A percentile compares a stretch with the other conserved stretches of the same genome.
Conservation (phyloP, 2,888 invertebrate genomes). For the Automeris io region DNA sequence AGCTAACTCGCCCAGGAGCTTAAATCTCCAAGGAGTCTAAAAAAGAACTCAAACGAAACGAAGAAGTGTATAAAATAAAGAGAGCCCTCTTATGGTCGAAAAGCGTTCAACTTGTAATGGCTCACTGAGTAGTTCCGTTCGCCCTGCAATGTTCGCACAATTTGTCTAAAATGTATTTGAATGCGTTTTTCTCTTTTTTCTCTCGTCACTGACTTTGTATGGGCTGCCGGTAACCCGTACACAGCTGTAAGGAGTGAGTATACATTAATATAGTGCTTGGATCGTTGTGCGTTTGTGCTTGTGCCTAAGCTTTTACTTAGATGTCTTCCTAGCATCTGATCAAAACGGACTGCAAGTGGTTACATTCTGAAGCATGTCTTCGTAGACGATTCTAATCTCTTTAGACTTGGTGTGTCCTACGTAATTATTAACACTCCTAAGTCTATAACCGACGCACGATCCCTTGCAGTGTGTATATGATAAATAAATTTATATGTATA, state of each 20-base stretch:
- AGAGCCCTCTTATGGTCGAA: conserved; percentile 61
- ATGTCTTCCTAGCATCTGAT: conserved; percentile 60
- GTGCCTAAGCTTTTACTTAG: conserved; percentile 70
- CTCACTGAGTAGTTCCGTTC: conserved; percentile 78
- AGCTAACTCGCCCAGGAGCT: conserved; percentile 59
- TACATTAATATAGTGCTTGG: conserved; percentile 78
- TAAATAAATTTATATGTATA: not conserved
- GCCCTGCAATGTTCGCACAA: conserved; percentile 78
- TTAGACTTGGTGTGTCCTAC: conserved; percentile 53
- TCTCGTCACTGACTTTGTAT: conserved; percentile 82
- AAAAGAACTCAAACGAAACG: too few species aligned
- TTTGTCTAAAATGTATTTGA: conserved; percentile 78
- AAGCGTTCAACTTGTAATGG: conserved; percentile 76
- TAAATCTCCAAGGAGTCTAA: conserved; percentile 67
- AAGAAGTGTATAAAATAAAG: conserved; percentile 67
- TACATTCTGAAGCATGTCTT: conserved; percentile 49
- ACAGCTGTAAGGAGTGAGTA: conserved; percentile 85
- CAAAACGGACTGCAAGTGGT: conserved; percentile 71
- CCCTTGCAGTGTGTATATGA: conserved; percentile 68
- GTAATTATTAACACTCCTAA: conserved; percentile 38
- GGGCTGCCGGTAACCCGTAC: conserved; percentile 82
- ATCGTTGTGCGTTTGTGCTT: conserved; percentile 73
- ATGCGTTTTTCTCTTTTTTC: conserved; percentile 79
- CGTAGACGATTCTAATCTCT: conserved; percentile 36
- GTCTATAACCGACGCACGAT: conserved; percentile 56